Percentiles rank a stretch among this genome's conserved stretches.
Evolutionary conservation across 2,113 vertebrate species (phyloP).

Genomic region (Megaleporinus macrocephalus): DNA sequence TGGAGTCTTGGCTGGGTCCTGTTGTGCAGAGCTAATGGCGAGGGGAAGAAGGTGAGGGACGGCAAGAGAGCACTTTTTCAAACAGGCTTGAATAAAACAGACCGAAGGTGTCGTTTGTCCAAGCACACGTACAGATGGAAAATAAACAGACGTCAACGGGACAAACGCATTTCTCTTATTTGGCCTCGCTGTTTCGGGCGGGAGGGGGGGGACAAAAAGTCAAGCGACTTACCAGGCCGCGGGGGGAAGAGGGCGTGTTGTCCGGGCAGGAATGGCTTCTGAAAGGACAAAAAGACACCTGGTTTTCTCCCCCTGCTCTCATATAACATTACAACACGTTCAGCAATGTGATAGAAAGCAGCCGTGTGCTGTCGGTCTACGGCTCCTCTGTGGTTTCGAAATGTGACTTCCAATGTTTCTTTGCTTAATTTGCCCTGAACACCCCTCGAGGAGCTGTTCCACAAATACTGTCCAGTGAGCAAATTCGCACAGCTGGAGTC

Average conservation of each 20-base stretch:
- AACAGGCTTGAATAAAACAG: not conserved
- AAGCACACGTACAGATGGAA: not conserved
- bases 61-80: constrained; percentile 30
- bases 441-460: not conserved
- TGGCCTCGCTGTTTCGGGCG: no score
- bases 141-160: not conserved
- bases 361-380: not conserved
- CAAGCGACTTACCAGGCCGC: constrained; percentile 65
- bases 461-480: not conserved
- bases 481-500: not conserved
- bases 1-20: constrained; percentile 55
- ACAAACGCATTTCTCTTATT: not conserved
- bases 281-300: constrained; percentile 43
- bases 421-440: not conserved
- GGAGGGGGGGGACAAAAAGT: not conserved
- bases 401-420: not conserved
- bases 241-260: constrained; percentile 61
- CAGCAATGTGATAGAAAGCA: not conserved
- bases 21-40: constrained; percentile 68
- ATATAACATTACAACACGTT: not conserved
- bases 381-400: not conserved
- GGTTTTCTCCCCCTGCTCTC: not conserved
- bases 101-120: not conserved
- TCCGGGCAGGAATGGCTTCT: constrained; percentile 64
- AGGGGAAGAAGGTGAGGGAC: constrained; percentile 28